A percentile compares a stretch with the other conserved stretches of the same genome.
These are phyloP conservation scores for Falco columbarius DNA, from an alignment of 2,797 vertebrate genomes.

Conservation along the genomic window DNA sequence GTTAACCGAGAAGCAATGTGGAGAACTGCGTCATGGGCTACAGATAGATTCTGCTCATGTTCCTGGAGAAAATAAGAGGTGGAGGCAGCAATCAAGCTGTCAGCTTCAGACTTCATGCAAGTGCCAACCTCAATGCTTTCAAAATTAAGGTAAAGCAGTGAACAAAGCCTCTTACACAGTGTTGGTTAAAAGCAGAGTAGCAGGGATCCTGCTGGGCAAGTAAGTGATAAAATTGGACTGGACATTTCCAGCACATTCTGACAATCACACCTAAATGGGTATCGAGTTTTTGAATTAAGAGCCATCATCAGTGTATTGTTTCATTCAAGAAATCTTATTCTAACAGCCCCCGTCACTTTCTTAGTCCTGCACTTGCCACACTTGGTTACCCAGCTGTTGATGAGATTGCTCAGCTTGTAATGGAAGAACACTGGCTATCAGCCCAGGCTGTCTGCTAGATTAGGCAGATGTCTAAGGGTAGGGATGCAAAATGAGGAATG, in stretches of 20 bases:
- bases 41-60: background rate
- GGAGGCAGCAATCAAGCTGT: background rate
- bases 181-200: background rate
- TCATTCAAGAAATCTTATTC: background rate
- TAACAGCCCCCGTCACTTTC: background rate
- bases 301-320: background rate
- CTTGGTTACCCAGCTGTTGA: background rate
- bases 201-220: background rate
- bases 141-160: background rate
- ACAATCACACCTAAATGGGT: background rate
- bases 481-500: background rate
- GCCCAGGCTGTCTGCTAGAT: background rate
- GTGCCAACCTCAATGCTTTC: background rate
- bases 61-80: background rate
- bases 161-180: background rate
- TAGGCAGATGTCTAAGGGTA: background rate
- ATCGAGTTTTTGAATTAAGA: background rate
- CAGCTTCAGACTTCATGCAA: background rate
- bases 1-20: background rate
- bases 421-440: background rate
- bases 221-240: background rate
- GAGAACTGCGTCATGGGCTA: background rate
- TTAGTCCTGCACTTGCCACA: background rate
- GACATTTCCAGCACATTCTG: background rate
- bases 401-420: background rate